Base-by-base conservation (phyloP, 2,797 vertebrate species). In the Helarctos malayanus region DNA sequence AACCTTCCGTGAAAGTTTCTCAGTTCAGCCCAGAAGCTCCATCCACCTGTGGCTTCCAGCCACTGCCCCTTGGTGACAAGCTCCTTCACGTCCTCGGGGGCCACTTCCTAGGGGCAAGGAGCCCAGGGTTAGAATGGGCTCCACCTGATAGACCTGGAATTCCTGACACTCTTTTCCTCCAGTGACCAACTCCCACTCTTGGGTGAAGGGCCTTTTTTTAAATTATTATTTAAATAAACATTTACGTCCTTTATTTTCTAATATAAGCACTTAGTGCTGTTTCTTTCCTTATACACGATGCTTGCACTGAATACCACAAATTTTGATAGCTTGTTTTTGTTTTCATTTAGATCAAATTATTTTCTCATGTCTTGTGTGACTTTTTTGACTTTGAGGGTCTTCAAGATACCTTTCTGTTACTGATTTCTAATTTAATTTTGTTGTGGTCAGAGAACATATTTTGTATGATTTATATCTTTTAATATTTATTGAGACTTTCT, bases 341-440 rank as follows among this genome's bases (percentile, higher is more conserved):
- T 95, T 96, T 92, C 75, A 76, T 47, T 94, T 91, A 78, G 32
- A 73, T 95, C 23, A 95, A 91, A 71, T 65, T 87, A 90, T 41
- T 92, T 97, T 81, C 89, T 76, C 81, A 80, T 94, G 81, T 85
- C 49, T 80, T 18, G 86, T 65, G 16, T 76, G 4, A 71, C 71
- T 69, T 91, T 54, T 94, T 68, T 76, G 59, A 81, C n/a, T 59
- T 84, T 47, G 69, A 49, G 63, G 19, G 1, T 92, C 91, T 94
- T 94, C 63, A 57, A 86, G 47, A 59, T 59, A 61, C 68, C 78
- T 95, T 94, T 68, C 23, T 73, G 63, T 63, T 69, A 78, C 41
- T 85, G 59, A 78, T 69, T 94, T 95, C 65, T 88, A 73, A 76
- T 92, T 93, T 88, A 91, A 81, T 85, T 87, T 82, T 84, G 18